phyloP scores from a whole-genome alignment of 1,140 invertebrate genomes.

The Magallana angulata region DNA sequence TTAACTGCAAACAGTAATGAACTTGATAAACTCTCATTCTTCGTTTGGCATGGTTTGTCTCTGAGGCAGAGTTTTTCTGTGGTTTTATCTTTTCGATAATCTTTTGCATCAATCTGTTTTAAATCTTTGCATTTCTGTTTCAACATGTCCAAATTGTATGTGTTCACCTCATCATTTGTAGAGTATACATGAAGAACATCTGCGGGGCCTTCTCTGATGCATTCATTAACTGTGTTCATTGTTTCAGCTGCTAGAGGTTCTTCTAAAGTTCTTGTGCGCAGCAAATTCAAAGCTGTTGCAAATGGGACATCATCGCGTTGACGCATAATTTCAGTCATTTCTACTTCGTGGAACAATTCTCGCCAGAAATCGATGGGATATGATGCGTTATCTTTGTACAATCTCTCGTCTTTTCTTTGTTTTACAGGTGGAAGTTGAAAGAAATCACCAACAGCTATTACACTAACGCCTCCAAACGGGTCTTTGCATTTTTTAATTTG shows the following conservation, averaged over 20 bases:
- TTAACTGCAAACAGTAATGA: too few relatives aligned
- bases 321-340: too few relatives aligned
- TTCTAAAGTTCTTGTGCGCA: not conserved
- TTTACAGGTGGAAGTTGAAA: too few relatives aligned
- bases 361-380: too few relatives aligned
- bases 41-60: not conserved
- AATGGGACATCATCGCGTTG: too few relatives aligned
- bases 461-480: conserved; percentile 1
- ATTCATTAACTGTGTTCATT: not conserved
- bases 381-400: too few relatives aligned
- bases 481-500: not conserved
- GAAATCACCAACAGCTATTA: too few relatives aligned
- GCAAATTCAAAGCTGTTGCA: too few relatives aligned
- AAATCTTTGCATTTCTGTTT: not conserved
- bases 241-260: conserved; percentile 31
- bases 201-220: too few relatives aligned
- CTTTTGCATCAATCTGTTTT: not conserved
- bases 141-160: too few relatives aligned
- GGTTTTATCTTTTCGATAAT: not conserved
- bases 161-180: conserved; percentile 41
- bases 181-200: conserved; percentile 2
- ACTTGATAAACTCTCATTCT: not conserved
- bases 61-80: conserved; percentile 22
- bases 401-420: too few relatives aligned
- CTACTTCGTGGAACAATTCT: too few relatives aligned